Evolutionary conservation across 2,888 invertebrate genomes (phyloP).

Genomic region (Perdita meconis): DNA sequence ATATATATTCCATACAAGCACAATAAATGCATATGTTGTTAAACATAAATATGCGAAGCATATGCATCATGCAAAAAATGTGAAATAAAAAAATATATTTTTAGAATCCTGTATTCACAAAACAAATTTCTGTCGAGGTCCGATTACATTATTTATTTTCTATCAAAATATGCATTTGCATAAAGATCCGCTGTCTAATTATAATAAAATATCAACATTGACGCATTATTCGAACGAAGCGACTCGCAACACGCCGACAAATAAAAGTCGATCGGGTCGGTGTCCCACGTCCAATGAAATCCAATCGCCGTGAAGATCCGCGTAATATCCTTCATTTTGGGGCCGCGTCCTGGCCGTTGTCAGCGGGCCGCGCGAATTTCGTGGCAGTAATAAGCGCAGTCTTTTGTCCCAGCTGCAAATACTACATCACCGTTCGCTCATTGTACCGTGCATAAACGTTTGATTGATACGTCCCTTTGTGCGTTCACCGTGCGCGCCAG

Average conservation of each 20-base stretch:
- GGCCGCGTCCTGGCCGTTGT: background rate
- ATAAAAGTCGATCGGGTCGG: background rate
- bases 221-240: too few relatives aligned
- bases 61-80: too few relatives aligned
- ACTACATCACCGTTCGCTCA: constrained; percentile 4
- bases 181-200: too few relatives aligned
- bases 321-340: constrained; percentile 5
- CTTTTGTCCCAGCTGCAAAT: constrained; percentile 42
- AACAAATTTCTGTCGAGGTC: too few relatives aligned
- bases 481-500: background rate
- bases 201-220: too few relatives aligned
- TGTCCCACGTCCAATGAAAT: constrained; percentile 4
- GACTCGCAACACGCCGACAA: background rate
- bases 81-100: too few relatives aligned
- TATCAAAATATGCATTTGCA: too few relatives aligned
- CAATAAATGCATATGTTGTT: too few relatives aligned
- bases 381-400: constrained; percentile 29
- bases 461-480: constrained; percentile 48
- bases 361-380: background rate
- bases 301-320: constrained; percentile 11
- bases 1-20: too few relatives aligned
- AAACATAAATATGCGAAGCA: too few relatives aligned
- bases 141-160: too few relatives aligned
- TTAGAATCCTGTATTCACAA: too few relatives aligned
- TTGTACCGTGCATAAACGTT: constrained; percentile 42